Evolutionary conservation across 1,140 invertebrate genomes (phyloP), one percentile per base, ranked within the genome.

Genomic region (Vanessa atalanta): DNA sequence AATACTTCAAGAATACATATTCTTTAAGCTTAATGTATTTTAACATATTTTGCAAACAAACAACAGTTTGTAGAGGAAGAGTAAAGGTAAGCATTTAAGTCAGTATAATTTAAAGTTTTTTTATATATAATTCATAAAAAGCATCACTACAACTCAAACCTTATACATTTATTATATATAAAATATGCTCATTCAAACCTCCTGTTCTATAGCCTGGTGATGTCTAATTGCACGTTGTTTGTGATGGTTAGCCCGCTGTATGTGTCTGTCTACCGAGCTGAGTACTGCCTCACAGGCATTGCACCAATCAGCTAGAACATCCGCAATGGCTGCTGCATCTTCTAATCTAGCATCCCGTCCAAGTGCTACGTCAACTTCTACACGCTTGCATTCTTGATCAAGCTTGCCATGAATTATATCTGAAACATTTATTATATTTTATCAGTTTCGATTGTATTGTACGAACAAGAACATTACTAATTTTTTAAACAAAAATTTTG

Each of bases 331-430:
- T 37, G 95, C 94, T 9, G 97, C 94, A 87, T 98, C 97, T 26
- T 96, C 96, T 0, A 96, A 94, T 64, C 96, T 95, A 57, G 99
- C 98, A 90, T 99, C 98, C 23, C 98, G 94, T 0, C 98, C 98
- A 50, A 99, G 95, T 0, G 98, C 97, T 84, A 97, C 99, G 89
- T 99, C 98, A 1, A 99, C 96, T 91, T 99, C 98, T 50, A 99
- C 93, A 77, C 97, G 96, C 76, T 96, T 96, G 90, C 98, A 98
- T 84, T 98, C 97, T 91, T 99, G 98, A 93, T 99, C 98, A 70
- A 99, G 90, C 93, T 99, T 99, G 1, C 98, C 98, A 83, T 98
- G 97, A 73, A 99, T 98, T 81, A 99, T 97, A 91, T 99, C 98
- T 95, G 26, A 94, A 92, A 70, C 43, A 43, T 67, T 37, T 68